These are phyloP conservation scores for Neoaliturus tenellus DNA, from an alignment of 2,888 invertebrate species.

Conservation along the genomic window DNA sequence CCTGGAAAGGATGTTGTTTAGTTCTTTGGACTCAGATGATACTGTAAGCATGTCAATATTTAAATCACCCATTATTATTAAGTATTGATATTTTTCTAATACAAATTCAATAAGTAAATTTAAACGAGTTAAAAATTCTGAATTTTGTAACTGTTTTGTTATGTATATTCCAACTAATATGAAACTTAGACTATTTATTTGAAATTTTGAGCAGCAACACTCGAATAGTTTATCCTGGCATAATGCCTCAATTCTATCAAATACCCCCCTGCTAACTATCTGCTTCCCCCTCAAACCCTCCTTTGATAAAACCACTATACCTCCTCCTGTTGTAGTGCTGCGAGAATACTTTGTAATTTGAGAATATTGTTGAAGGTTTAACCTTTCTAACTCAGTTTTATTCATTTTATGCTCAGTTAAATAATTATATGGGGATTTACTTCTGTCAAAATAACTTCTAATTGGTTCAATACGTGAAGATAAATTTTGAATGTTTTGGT, in stretches of 20 bases:
- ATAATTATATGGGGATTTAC: slow-evolving; percentile 2
- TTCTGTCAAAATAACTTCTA: background rate
- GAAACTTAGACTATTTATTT: background rate
- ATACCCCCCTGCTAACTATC: too few relatives aligned
- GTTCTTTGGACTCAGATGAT: slow-evolving; percentile 22
- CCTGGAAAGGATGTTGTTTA: slow-evolving; percentile 11
- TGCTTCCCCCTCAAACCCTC: slow-evolving; percentile 24
- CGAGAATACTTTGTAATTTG: background rate
- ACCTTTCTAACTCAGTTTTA: background rate
- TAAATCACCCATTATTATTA: background rate
- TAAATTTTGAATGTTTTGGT: background rate
- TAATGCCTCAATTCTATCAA: background rate
- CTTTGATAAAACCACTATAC: background rate
- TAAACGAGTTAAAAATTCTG: slow-evolving; percentile 19
- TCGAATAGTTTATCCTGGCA: slow-evolving; percentile 21
- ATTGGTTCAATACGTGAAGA: slow-evolving; percentile 10
- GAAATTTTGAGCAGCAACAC: background rate
- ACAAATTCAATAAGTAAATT: background rate
- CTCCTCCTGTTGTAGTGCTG: slow-evolving; percentile 1
- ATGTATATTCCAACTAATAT: background rate
- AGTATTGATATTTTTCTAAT: background rate
- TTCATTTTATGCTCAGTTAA: slow-evolving; percentile 22
- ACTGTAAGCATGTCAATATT: background rate
- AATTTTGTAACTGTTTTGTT: slow-evolving; percentile 6
- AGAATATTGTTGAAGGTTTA: slow-evolving; percentile 4